Conservation (phyloP, 2,888 invertebrate genomes). For the Thecocarcelia acutangulata region DNA sequence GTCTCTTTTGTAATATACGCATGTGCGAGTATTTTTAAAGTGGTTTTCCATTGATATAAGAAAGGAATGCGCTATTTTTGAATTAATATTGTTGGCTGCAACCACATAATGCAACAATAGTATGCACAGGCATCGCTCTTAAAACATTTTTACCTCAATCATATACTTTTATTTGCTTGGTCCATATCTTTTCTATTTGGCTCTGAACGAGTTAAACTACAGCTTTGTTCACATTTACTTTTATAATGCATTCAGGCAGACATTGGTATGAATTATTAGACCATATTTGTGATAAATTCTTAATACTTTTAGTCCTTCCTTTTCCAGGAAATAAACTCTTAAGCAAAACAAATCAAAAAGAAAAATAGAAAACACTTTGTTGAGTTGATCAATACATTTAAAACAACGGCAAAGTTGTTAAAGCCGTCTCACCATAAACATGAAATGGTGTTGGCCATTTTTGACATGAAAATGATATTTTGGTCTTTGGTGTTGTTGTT, state of each 20-base stretch:
- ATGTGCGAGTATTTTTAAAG: too few species aligned
- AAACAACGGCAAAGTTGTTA: slow-evolving; percentile 48
- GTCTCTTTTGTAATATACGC: too few species aligned
- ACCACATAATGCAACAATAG: too few species aligned
- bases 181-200: background rate
- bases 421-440: slow-evolving; percentile 54
- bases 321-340: slow-evolving; percentile 56
- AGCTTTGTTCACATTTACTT: slow-evolving; percentile 28
- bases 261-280: slow-evolving; percentile 79
- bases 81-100: too few species aligned
- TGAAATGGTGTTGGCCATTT: slow-evolving; percentile 68
- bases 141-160: too few species aligned
- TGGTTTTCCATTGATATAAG: too few species aligned
- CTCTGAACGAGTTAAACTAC: slow-evolving; percentile 29
- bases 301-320: slow-evolving; percentile 74
- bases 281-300: slow-evolving; percentile 76
- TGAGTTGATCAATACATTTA: slow-evolving; percentile 32
- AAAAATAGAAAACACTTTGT: background rate
- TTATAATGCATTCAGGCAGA: slow-evolving; percentile 56
- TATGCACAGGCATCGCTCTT: too few species aligned
- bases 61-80: too few species aligned
- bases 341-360: slow-evolving; percentile 8
- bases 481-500: slow-evolving; percentile 7
- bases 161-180: too few species aligned
- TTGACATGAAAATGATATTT: slow-evolving; percentile 77